A percentile compares a stretch with the other conserved stretches of the same genome.
These are phyloP conservation scores for Oligia strigilis DNA, from an alignment of 2,888 invertebrate species.

Conservation along the genomic window DNA sequence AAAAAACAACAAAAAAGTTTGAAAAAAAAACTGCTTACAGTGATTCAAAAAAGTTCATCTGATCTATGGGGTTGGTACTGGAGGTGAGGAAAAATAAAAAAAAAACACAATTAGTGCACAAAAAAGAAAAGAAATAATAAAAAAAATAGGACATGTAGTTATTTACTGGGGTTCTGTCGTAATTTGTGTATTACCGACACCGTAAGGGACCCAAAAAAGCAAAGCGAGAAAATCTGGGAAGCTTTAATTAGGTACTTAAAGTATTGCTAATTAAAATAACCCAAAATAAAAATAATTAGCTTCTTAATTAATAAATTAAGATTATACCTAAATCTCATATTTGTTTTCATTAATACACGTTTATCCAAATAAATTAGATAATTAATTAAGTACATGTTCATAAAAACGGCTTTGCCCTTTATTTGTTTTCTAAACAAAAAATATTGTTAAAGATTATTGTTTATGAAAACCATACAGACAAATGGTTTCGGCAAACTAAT, in stretches of 20 bases:
- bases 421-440: constrained; percentile 43
- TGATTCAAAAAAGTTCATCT: constrained; percentile 90
- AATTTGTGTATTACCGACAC: constrained; percentile 70
- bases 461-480: constrained; percentile 43
- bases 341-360: constrained; percentile 29
- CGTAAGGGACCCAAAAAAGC: constrained; percentile 69
- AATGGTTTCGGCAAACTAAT: constrained; percentile 24
- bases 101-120: constrained; percentile 83
- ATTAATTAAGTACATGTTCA: constrained; percentile 24
- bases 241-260: constrained; percentile 26
- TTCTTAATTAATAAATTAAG: constrained; percentile 2
- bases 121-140: constrained; percentile 65
- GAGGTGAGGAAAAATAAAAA: constrained; percentile 80
- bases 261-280: constrained; percentile 1
- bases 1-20: constrained; percentile 66
- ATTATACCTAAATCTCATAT: constrained; percentile 4
- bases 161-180: constrained; percentile 66
- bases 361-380: constrained; percentile 28
- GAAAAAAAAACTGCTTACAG: constrained; percentile 86
- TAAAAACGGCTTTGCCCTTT: constrained; percentile 6
- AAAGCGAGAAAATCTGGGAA: constrained; percentile 64
- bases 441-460: constrained; percentile 48
- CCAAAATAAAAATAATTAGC: constrained; percentile 16
- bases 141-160: constrained; percentile 63
- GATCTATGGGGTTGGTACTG: constrained; percentile 90